phyloP scores from a whole-genome alignment of 1,140 invertebrate species.

The Aphaenogaster rudis region DNA sequence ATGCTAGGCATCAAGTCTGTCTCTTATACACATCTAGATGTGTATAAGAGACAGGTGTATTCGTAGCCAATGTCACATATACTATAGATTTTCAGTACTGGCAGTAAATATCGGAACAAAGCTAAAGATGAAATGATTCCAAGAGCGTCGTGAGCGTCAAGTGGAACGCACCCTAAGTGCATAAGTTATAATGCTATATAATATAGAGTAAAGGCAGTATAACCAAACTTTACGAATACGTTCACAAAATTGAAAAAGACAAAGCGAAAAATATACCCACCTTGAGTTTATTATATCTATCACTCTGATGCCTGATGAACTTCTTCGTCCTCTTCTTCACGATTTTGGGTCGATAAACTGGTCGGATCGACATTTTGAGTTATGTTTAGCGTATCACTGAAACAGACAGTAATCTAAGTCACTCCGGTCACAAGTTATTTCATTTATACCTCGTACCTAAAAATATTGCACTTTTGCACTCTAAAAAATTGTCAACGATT shows the following conservation, averaged over 20 bases:
- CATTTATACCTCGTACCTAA: background rate
- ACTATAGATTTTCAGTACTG: no score
- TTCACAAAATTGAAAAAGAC: background rate
- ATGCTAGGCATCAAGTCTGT: no score
- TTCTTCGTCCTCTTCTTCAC: constrained; percentile 98
- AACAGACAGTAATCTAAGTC: constrained; percentile 66
- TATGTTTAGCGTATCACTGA: constrained; percentile 62
- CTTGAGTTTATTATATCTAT: constrained; percentile 98
- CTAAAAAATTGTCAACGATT: constrained; percentile 8
- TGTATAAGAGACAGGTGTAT: no score
- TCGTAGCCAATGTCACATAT: no score
- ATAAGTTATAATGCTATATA: background rate
- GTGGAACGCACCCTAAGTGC: no score
- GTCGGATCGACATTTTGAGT: constrained; percentile 92
- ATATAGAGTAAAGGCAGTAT: background rate
- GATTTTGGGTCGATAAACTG: constrained; percentile 95
- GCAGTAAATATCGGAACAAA: no score
- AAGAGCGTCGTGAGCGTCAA: no score
- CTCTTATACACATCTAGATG: no score
- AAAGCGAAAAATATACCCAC: constrained; percentile 85
- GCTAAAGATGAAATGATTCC: no score
- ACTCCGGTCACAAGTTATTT: background rate
- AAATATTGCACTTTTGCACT: constrained; percentile 24
- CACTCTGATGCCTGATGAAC: constrained; percentile 98
- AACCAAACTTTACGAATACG: constrained; percentile 11